A percentile compares a stretch with the other conserved stretches of the same genome.
Conservation (phyloP, 2,797 vertebrate genomes). For the Psittacula derbiana region DNA sequence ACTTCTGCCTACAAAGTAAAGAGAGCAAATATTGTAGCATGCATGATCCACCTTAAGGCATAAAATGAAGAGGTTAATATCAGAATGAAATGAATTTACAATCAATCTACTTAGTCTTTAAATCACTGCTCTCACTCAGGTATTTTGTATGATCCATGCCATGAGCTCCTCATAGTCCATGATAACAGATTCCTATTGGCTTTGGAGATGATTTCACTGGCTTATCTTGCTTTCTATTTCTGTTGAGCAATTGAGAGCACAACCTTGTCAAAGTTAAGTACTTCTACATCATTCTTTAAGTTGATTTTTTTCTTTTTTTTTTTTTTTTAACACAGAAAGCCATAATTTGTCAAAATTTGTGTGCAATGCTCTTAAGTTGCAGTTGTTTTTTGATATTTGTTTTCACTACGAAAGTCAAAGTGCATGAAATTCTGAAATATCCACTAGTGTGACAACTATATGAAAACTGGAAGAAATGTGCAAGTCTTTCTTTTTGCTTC, state of each 20-base stretch:
- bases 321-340: not conserved
- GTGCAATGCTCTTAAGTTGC: not conserved
- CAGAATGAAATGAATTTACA: not conserved
- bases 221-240: not conserved
- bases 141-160: not conserved
- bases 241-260: not conserved
- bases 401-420: not conserved
- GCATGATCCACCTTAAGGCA: not conserved
- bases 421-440: not conserved
- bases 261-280: not conserved
- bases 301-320: not conserved
- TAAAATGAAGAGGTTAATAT: not conserved
- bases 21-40: not conserved
- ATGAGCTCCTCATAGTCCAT: not conserved
- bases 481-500: not conserved
- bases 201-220: not conserved
- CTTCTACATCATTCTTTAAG: not conserved
- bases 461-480: not conserved
- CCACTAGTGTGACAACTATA: not conserved
- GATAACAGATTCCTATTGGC: not conserved
- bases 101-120: not conserved
- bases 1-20: not conserved
- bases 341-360: not conserved
- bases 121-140: not conserved
- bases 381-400: not conserved